Percentiles rank a stretch among this genome's conserved stretches.
phyloP scores from a whole-genome alignment of 2,113 vertebrate genomes.

The Leiothrix lutea region DNA sequence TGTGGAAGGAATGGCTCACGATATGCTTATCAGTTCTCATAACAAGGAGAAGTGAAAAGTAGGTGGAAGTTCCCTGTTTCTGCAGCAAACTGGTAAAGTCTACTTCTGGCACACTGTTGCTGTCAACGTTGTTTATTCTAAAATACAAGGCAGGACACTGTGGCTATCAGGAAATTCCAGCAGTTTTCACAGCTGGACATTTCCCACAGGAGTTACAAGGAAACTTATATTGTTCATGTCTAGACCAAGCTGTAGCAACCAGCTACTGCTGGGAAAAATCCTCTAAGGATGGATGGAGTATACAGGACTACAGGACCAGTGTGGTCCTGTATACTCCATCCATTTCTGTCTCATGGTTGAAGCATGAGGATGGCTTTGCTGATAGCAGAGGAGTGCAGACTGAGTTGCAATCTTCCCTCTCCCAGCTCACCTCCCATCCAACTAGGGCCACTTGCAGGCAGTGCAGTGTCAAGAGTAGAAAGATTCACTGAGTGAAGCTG shows the following conservation, averaged over 20 bases:
- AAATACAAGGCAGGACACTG: neutral
- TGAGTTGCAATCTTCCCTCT: neutral
- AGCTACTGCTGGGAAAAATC: neutral
- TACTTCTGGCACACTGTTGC: neutral
- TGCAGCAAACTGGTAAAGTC: neutral
- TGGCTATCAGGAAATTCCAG: conserved; percentile 25
- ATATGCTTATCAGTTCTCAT: neutral
- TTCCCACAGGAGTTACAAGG: neutral
- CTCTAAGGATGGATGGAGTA: neutral
- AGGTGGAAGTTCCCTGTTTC: conserved; percentile 5
- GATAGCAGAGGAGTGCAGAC: neutral
- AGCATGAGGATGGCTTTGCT: neutral
- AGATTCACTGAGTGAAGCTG: neutral
- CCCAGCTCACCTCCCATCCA: neutral
- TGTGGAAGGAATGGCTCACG: neutral
- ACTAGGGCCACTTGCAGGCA: neutral
- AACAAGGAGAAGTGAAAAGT: neutral
- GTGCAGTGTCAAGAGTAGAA: neutral
- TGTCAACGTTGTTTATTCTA: conserved; percentile 8
- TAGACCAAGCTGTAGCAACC: neutral
- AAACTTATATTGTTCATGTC: neutral
- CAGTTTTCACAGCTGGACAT: neutral
- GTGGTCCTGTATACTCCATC: neutral
- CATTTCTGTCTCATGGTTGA: neutral
- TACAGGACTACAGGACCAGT: neutral